phyloP scores from a whole-genome alignment of 2,888 invertebrate species.

The Ophonus ardosiacus region DNA sequence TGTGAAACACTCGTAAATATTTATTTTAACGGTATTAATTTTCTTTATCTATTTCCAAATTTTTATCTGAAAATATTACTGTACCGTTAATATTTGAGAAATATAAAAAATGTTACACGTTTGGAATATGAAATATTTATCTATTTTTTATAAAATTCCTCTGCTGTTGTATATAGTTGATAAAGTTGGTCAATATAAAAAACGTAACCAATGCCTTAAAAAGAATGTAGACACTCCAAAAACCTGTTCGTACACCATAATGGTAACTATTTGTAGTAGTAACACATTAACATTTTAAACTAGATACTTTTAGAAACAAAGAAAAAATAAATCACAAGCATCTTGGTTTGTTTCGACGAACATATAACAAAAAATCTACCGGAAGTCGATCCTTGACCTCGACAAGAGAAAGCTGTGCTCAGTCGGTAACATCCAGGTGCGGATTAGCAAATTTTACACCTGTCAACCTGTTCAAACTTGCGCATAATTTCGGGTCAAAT shows the following conservation, averaged over 20 bases:
- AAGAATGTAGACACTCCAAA: conserved; percentile 31
- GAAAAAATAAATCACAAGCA: background rate
- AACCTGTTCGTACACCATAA: conserved; percentile 7
- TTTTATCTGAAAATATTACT: too few relatives aligned
- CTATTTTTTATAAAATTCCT: too few relatives aligned
- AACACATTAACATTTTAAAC: conserved; percentile 13
- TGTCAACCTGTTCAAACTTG: conserved; percentile 14
- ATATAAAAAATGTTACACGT: too few relatives aligned
- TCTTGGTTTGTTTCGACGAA: background rate
- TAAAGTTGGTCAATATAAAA: conserved; percentile 34
- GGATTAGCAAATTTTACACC: conserved; percentile 24
- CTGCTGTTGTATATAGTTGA: too few relatives aligned
- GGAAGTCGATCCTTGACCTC: conserved; percentile 50
- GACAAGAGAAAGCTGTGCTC: conserved; percentile 30
- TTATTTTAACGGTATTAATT: too few relatives aligned
- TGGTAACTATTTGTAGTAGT: background rate
- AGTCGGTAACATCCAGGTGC: conserved; percentile 11
- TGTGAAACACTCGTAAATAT: too few relatives aligned
- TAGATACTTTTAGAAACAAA: conserved; percentile 6
- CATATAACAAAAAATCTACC: conserved; percentile 18
- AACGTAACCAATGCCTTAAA: conserved; percentile 12
- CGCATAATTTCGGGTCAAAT: conserved; percentile 32
- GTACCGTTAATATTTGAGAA: too few relatives aligned
- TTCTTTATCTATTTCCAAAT: too few relatives aligned
- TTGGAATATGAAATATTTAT: too few relatives aligned